These are phyloP conservation scores for Pollenia griseotomentosa DNA, from an alignment of 2,888 invertebrate genomes.

Conservation along the genomic window DNA sequence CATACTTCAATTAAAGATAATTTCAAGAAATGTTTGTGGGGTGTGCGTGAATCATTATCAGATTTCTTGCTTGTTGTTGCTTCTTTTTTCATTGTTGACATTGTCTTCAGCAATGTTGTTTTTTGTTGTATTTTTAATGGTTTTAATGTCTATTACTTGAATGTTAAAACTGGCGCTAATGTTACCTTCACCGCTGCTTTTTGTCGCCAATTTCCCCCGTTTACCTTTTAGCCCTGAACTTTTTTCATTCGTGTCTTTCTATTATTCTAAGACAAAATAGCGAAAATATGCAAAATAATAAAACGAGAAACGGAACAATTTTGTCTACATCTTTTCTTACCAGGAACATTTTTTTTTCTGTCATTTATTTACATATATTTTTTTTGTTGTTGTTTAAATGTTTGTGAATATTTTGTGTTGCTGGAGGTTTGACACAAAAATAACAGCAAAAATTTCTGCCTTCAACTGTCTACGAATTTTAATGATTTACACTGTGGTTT, in stretches of 20 bases:
- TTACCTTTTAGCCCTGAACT: neutral
- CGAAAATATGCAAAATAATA: neutral
- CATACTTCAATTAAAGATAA: neutral
- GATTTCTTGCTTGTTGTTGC: neutral
- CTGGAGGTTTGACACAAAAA: neutral
- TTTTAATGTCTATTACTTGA: slow-evolving; percentile 33
- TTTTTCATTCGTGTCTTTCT: neutral
- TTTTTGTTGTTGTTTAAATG: neutral
- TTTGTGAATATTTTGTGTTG: neutral
- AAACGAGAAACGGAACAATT: neutral
- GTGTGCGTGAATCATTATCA: slow-evolving; percentile 27
- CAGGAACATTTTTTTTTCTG: neutral
- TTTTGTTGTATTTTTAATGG: slow-evolving; percentile 11
- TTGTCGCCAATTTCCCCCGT: neutral
- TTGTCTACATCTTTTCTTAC: slow-evolving; percentile 3
- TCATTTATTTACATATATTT: slow-evolving; percentile 1
- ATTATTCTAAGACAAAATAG: neutral
- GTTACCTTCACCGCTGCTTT: slow-evolving; percentile 4
- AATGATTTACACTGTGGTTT: slow-evolving; percentile 38
- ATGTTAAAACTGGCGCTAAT: neutral
- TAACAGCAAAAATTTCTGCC: slow-evolving; percentile 2
- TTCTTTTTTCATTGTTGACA: neutral
- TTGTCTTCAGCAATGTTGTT: neutral
- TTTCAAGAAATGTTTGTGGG: neutral
- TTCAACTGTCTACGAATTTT: slow-evolving; percentile 24